Base-by-base conservation (phyloP, 1,140 invertebrate species). In the Magallana gigas region DNA sequence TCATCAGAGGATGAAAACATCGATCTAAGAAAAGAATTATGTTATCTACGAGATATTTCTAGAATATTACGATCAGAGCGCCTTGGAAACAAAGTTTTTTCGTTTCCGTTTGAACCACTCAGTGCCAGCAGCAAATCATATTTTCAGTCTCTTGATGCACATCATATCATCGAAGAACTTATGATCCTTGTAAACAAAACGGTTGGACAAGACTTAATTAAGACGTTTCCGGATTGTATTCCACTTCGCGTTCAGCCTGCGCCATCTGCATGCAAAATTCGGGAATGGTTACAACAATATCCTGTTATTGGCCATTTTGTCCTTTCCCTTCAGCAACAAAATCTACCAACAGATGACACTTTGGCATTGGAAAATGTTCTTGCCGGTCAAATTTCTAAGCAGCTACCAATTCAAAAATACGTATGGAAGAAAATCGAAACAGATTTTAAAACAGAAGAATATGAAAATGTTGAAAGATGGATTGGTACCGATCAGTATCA, bases 91-190 rank as follows among this genome's bases (percentile, higher is more conserved):
- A 62, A 81, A 5, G 64, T 88, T 71, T 87, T 89, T 84, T 87
- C 85, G 18, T 71, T 90, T 12, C 87, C 91, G 29, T 83, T 90
- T 29, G 91, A 91, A 36, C 64, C 14, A 83, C 7, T 84, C n/a
- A 60, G 64, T n/a, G 86, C 91, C 12, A 57, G 88, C 5, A 83
- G 88, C 36, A 16, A 86, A 62, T 48, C 84, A 16, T 59, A 82
- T 29, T 64, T 91, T 58, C 85, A 92, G 29, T 89, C 85, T 57
- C 29, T 90, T 7, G 90, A 93, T 29, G 92, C 92, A 11, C 91
- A 93, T 85, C 82, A 84, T 16, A 76, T 93, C 8, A 89, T 93
- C 1, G 92, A 92, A 85, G 92, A 93, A 86, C 90, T 92, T 82
- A 93, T 93, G 92, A 88, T 93, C 57, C 84, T 90, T 62, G 84